Percentiles rank a stretch among this genome's conserved stretches.
Evolutionary conservation across 2,797 vertebrate species (phyloP).

Genomic region (Acestrorhynchus altus): DNA sequence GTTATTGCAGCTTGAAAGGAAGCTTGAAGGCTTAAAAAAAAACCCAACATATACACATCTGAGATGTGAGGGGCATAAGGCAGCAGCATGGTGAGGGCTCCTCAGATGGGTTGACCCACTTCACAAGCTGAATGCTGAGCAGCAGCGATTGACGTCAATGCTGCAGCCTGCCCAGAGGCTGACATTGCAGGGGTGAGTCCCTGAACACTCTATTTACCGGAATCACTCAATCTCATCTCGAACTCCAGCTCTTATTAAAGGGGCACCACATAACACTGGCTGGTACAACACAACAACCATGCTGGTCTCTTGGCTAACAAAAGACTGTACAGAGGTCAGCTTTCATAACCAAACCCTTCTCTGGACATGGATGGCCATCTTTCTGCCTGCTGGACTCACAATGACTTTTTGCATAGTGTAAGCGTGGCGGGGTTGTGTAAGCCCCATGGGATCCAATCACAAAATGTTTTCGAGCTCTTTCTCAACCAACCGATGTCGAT

Average conservation of each 20-base stretch:
- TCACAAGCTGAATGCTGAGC: constrained; percentile 81
- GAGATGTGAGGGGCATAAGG: constrained; percentile 51
- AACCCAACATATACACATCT: constrained; percentile 6
- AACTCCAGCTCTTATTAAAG: constrained; percentile 33
- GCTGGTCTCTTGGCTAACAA: constrained; percentile 43
- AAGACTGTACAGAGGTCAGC: constrained; percentile 50
- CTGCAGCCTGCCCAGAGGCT: constrained; percentile 52
- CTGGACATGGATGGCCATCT: constrained; percentile 13
- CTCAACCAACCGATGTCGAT: constrained; percentile 25
- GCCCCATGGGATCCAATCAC: constrained; percentile 16
- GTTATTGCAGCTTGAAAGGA: constrained; percentile 6
- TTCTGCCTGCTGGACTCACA: constrained; percentile 20
- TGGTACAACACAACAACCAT: constrained; percentile 20
- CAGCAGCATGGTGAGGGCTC: constrained; percentile 61
- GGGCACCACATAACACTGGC: constrained; percentile 20
- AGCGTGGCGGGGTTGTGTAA: constrained; percentile 44
- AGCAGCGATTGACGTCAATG: constrained; percentile 82
- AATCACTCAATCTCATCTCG: constrained; percentile 44
- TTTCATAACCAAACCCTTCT: constrained; percentile 35
- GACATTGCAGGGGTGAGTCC: constrained; percentile 50
- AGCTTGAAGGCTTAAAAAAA: constrained; percentile 6
- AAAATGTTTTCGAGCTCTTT: constrained; percentile 38
- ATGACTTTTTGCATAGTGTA: constrained; percentile 8
- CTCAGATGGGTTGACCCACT: constrained; percentile 83
- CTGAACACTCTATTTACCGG: constrained; percentile 39